A percentile compares a stretch with the other conserved stretches of the same genome.
These are phyloP conservation scores for Diachasma alloeum DNA, from an alignment of 1,140 invertebrate genomes.

Conservation along the genomic window DNA sequence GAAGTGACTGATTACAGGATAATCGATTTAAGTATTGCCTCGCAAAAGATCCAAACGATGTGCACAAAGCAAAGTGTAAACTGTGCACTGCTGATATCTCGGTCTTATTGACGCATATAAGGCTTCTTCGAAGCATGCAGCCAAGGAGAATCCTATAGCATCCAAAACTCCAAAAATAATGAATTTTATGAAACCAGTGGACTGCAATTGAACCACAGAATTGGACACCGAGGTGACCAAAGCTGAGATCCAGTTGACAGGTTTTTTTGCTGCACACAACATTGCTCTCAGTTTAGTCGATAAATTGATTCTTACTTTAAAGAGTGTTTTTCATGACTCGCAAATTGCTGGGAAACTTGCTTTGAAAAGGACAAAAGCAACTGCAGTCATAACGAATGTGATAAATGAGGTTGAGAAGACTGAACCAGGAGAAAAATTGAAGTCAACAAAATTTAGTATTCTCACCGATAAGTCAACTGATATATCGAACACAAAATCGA, in stretches of 20 bases:
- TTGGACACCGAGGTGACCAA: background rate
- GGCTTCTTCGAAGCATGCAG: background rate
- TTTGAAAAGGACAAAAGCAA: no score
- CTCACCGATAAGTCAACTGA: background rate
- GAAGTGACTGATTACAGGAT: background rate
- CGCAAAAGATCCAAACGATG: background rate
- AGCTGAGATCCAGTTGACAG: background rate
- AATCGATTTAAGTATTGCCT: background rate
- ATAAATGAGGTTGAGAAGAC: background rate
- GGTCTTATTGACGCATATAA: background rate
- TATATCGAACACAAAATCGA: background rate
- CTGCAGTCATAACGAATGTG: background rate
- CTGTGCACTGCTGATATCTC: background rate
- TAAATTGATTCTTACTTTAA: background rate
- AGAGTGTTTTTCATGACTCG: background rate
- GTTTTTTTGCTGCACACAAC: background rate
- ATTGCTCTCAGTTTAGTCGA: background rate
- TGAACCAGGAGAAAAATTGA: background rate
- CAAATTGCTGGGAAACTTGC: background rate
- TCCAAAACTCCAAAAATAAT: background rate
- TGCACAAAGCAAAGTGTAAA: background rate
- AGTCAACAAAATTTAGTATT: background rate
- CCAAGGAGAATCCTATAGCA: background rate
- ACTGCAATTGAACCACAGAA: background rate
- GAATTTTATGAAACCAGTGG: background rate